Base-by-base conservation (phyloP, 2,888 invertebrate genomes). In the Drosophila flavopinicola region DNA sequence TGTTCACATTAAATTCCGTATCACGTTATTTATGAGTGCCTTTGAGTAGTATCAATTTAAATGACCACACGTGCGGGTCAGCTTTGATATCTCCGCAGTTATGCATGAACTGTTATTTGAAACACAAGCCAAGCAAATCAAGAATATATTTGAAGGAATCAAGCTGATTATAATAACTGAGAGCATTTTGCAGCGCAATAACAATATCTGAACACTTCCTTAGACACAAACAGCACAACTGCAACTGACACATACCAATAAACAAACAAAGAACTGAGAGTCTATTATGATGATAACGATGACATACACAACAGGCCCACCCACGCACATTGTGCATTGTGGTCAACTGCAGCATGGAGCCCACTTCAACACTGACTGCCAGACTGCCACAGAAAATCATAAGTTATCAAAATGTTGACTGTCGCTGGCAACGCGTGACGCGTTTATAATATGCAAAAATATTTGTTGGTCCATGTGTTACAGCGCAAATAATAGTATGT, bases 21-120 rank as follows among this genome's bases (percentile, higher is more conserved):
- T 51, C 57, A 37, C 42, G 42, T 58, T 54, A 44, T 59, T 56
- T 54, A 70, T 47, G 41, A 58, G 24, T 60, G 37, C 33, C 58
- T 75, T 63, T 75, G 66, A 70, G 58, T 61, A 61, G 78, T 61
- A 53, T 52, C 42, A 44, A 54, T 44, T 73, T 77, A 48, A 58
- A 51, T 59, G 53, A 29, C 37, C 1, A 27, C 51, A 23, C 41
- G 35, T 42, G 52, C 6, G 17, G 38, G 11, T 20, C 39, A 38
- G 24, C 25, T 11, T 42, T 30, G 2, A 45, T 23, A 33, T 44
- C 23, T 13, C 11, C 23, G 7, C 10, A 7, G 30, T 7, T 10
- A 5, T 13, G 23, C 37, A 33, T 37, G 52, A 49, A 47, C 58
- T 45, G 41, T 52, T 74, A 59, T 49, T 49, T 35, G 6, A 0